Conservation (phyloP, 2,797 vertebrate genomes). For the Peromyscus attwateri region DNA sequence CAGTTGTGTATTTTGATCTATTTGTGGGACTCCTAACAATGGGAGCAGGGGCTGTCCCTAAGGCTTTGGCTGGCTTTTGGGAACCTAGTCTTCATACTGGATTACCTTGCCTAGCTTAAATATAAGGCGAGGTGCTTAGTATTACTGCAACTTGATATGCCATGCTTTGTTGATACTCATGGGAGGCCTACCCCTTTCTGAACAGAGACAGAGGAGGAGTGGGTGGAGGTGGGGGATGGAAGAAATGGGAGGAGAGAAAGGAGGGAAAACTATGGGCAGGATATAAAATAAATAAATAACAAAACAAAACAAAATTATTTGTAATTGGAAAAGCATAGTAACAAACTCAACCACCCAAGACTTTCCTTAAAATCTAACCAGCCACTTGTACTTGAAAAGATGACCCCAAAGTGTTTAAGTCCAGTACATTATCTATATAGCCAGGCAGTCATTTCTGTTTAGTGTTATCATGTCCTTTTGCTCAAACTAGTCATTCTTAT, state of each 20-base stretch:
- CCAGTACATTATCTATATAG: neutral
- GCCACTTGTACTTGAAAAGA: neutral
- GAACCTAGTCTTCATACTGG: neutral
- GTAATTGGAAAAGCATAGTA: conserved; percentile 18
- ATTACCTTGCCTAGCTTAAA: neutral
- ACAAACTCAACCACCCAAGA: neutral
- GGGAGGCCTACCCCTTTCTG: neutral
- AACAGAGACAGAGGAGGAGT: neutral
- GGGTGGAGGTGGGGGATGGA: neutral
- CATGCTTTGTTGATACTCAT: neutral
- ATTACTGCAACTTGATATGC: neutral
- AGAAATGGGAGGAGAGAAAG: neutral
- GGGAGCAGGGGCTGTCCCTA: neutral
- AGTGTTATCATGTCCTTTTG: neutral
- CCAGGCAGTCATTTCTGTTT: neutral
- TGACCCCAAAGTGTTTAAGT: neutral
- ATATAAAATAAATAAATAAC: neutral
- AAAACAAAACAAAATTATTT: neutral
- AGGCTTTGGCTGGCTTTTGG: neutral
- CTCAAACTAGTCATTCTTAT: neutral
- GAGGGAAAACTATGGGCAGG: neutral
- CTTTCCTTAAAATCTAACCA: conserved; percentile 34
- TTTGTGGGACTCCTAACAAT: neutral
- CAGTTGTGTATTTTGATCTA: neutral
- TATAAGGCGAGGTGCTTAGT: neutral